Evolutionary conservation across 2,797 vertebrate species (phyloP).

Genomic region (Champsocephalus gunnari): DNA sequence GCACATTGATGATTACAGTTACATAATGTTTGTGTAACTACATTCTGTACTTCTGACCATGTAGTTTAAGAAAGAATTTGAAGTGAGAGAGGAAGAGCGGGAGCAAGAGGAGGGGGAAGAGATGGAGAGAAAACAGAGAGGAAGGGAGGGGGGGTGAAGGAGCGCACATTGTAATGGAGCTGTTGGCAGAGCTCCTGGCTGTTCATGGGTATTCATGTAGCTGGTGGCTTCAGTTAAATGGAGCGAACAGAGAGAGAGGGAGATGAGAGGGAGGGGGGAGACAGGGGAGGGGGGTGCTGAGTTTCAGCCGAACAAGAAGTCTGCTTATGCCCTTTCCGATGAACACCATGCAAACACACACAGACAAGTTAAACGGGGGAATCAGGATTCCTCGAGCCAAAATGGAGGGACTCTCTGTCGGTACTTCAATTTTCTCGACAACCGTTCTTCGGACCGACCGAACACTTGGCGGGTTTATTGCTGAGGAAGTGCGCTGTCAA

Average conservation of each 20-base stretch:
- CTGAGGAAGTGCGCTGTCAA: too few relatives aligned
- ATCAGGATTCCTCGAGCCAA: slow-evolving; percentile 12
- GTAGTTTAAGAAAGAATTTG: slow-evolving; percentile 7
- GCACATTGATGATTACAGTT: neutral
- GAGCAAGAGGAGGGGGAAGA: neutral
- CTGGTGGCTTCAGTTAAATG: slow-evolving; percentile 70
- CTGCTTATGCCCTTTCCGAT: slow-evolving; percentile 40
- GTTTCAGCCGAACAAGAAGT: slow-evolving; percentile 62
- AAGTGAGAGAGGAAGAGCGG: neutral
- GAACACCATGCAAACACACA: slow-evolving; percentile 20
- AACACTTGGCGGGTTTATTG: too few relatives aligned
- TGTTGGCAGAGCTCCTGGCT: slow-evolving; percentile 67
- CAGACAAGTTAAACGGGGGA: slow-evolving; percentile 4
- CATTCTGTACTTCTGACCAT: neutral
- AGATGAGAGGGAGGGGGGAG: neutral
- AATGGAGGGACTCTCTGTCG: too few relatives aligned
- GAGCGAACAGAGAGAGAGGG: slow-evolving; percentile 43
- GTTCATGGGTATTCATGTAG: slow-evolving; percentile 70
- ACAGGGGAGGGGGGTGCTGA: slow-evolving; percentile 12
- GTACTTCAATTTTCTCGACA: too few relatives aligned
- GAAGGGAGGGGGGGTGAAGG: slow-evolving; percentile 5
- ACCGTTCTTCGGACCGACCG: too few relatives aligned
- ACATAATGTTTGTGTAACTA: neutral
- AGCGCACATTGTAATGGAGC: slow-evolving; percentile 63
- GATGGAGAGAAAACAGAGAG: slow-evolving; percentile 18